Percentiles rank a stretch among this genome's conserved stretches.
Evolutionary conservation across 2,113 vertebrate genomes (phyloP).

Genomic region (Caranx melampygus): DNA sequence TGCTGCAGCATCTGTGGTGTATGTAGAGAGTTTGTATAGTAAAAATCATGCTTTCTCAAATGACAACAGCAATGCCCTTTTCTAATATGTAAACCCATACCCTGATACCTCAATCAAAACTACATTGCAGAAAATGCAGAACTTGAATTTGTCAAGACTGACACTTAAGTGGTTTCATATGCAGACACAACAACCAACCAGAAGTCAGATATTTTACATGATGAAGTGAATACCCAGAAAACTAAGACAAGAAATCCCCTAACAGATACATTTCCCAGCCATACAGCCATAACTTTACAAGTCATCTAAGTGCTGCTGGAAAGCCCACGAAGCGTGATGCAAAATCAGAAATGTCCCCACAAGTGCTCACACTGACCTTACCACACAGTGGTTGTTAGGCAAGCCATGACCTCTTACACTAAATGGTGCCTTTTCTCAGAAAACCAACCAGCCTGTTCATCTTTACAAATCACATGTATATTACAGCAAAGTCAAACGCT

Average conservation of each 20-base stretch:
- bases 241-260: neutral
- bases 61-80: neutral
- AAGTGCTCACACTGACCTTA: neutral
- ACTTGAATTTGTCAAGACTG: neutral
- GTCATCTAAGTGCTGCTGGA: neutral
- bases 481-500: neutral
- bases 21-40: neutral
- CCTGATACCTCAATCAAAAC: neutral
- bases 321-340: constrained; percentile 23
- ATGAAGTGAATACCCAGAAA: neutral
- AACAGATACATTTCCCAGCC: neutral
- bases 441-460: neutral
- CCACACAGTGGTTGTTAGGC: constrained; percentile 3
- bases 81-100: neutral
- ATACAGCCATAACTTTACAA: neutral
- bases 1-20: constrained; percentile 28
- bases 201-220: neutral
- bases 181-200: neutral
- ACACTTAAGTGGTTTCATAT: neutral
- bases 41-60: neutral
- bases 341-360: constrained; percentile 34
- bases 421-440: neutral
- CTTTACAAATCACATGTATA: neutral
- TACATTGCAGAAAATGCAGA: constrained; percentile 21
- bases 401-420: constrained; percentile 3